Percentiles rank a stretch among this genome's conserved stretches.
Evolutionary conservation across 1,140 invertebrate species (phyloP).

Genomic region (Eupeodes corollae): DNA sequence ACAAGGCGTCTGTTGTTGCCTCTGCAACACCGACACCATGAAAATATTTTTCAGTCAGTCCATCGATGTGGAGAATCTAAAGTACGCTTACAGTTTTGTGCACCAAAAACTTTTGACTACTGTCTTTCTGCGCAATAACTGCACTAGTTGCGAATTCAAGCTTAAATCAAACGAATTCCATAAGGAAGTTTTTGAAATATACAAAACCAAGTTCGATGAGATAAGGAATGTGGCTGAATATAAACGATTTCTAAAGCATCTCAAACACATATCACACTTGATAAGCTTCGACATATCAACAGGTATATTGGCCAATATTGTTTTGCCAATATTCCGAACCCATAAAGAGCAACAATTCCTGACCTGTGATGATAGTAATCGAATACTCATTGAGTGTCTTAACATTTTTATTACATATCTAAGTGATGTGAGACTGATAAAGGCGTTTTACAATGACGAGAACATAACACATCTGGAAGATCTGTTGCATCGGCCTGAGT

Average conservation of each 20-base stretch:
- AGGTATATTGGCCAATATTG: slow-evolving; percentile 27
- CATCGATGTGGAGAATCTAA: slow-evolving; percentile 21
- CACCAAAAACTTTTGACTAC: slow-evolving; percentile 25
- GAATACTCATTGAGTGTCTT: slow-evolving; percentile 25
- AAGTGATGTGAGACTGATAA: slow-evolving; percentile 28
- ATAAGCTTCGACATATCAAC: slow-evolving; percentile 23
- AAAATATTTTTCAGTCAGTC: slow-evolving; percentile 18
- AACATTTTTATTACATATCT: slow-evolving; percentile 31
- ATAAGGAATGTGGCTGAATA: background rate
- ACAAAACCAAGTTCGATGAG: slow-evolving; percentile 8
- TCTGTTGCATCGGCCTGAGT: slow-evolving; percentile 18
- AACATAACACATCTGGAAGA: slow-evolving; percentile 32
- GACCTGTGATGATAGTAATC: background rate
- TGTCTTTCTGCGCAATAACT: slow-evolving; percentile 17
- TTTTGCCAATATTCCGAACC: slow-evolving; percentile 25
- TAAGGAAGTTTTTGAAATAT: slow-evolving; percentile 16
- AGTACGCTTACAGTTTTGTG: slow-evolving; percentile 27
- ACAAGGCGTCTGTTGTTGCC: slow-evolving; percentile 28
- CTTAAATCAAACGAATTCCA: slow-evolving; percentile 24
- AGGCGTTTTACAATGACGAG: slow-evolving; percentile 34
- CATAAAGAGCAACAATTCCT: slow-evolving; percentile 11
- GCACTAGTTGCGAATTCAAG: slow-evolving; percentile 23
- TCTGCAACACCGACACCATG: slow-evolving; percentile 21
- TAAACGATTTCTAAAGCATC: slow-evolving; percentile 20
- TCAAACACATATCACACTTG: slow-evolving; percentile 27